A percentile compares a stretch with the other conserved stretches of the same genome.
These are phyloP conservation scores for Rhogogaster chlorosoma DNA, from an alignment of 2,888 invertebrate species.

Conservation along the genomic window DNA sequence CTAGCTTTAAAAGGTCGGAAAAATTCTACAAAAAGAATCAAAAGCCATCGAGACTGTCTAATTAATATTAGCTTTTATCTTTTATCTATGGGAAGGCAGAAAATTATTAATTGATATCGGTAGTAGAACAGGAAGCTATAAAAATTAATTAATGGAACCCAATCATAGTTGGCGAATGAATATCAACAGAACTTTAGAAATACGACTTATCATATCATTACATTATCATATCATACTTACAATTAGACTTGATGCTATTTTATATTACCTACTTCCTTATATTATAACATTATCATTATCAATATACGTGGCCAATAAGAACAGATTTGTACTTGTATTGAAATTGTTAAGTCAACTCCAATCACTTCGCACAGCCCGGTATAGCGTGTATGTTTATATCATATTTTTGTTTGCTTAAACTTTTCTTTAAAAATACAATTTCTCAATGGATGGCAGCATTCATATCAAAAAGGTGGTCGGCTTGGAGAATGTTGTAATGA, in stretches of 20 bases:
- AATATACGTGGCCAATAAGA: constrained; percentile 78
- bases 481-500: constrained; percentile 76
- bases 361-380: constrained; percentile 78
- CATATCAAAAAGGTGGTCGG: constrained; percentile 73
- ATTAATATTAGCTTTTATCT: not conserved
- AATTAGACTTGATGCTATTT: constrained; percentile 71
- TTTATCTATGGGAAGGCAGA: constrained; percentile 31
- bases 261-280: constrained; percentile 71
- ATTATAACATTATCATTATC: constrained; percentile 72
- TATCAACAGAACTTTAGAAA: constrained; percentile 57
- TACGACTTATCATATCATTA: constrained; percentile 67
- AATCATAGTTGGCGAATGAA: constrained; percentile 65
- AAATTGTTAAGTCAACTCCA: constrained; percentile 78
- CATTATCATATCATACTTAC: constrained; percentile 67
- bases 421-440: constrained; percentile 74
- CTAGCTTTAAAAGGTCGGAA: not conserved
- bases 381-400: constrained; percentile 75
- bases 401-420: constrained; percentile 63
- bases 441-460: constrained; percentile 72
- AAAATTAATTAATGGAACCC: constrained; percentile 59
- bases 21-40: not conserved
- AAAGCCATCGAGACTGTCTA: constrained; percentile 4
- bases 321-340: constrained; percentile 78
- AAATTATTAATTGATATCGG: constrained; percentile 64
- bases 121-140: constrained; percentile 60